Percentiles rank a stretch among this genome's conserved stretches.
phyloP scores from a whole-genome alignment of 2,113 vertebrate genomes.

The Rhineura floridana region DNA sequence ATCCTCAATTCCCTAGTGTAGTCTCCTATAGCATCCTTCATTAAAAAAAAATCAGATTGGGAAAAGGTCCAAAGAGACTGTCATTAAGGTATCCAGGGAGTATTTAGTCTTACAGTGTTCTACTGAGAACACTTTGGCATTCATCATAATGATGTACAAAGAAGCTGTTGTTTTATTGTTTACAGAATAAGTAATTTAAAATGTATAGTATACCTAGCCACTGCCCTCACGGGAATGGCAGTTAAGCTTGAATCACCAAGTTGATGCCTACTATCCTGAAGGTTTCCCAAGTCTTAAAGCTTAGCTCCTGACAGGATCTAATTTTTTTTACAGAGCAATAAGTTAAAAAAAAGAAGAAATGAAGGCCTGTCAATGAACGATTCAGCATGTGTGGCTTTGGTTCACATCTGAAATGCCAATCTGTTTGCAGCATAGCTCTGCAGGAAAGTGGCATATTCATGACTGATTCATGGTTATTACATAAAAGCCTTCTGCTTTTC shows the following conservation, averaged over 20 bases:
- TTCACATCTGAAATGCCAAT: neutral
- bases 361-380: neutral
- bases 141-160: neutral
- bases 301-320: neutral
- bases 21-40: neutral
- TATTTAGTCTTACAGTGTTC: constrained; percentile 19
- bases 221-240: constrained; percentile 25
- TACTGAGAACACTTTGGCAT: constrained; percentile 20
- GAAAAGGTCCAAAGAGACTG: constrained; percentile 10
- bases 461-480: constrained; percentile 15
- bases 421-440: neutral
- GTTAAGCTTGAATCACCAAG: constrained; percentile 21
- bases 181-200: constrained; percentile 34
- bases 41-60: neutral
- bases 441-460: constrained; percentile 29
- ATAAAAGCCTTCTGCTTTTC: constrained; percentile 24
- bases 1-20: fast-evolving
- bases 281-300: neutral
- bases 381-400: neutral
- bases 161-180: neutral
- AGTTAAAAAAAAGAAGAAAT: neutral
- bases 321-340: neutral
- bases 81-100: constrained; percentile 6
- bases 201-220: constrained; percentile 43
- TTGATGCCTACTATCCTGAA: constrained; percentile 7